Conservation (phyloP, 37 sponge, comb jelly and placozoan genomes). For the Haliclona indistincta region DNA sequence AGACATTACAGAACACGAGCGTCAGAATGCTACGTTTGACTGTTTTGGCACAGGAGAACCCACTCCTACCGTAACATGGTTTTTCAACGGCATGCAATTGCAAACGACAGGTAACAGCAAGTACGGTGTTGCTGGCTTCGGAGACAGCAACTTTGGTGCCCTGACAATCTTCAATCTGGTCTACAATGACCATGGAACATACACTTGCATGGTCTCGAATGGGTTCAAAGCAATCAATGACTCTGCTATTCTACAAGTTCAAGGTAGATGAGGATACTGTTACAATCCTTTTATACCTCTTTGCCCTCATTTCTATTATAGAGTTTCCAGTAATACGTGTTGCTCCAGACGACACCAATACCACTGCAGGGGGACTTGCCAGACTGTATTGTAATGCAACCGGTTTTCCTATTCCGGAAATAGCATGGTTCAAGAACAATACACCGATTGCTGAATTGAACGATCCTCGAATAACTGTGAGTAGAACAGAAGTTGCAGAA, state of each 20-base stretch:
- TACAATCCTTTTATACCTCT: neutral
- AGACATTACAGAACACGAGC: neutral
- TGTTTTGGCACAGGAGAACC: constrained; percentile 4
- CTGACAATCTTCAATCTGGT: neutral
- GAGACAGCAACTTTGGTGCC: neutral
- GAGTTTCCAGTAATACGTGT: neutral
- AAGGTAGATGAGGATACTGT: neutral
- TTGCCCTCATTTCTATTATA: neutral
- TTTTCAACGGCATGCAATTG: neutral
- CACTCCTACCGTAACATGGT: neutral
- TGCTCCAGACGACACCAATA: neutral
- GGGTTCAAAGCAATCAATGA: neutral
- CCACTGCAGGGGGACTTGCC: neutral
- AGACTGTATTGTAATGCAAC: neutral
- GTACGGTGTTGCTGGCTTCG: neutral
- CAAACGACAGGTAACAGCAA: neutral
- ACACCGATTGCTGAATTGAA: neutral
- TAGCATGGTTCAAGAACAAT: neutral
- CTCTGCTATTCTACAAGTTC: neutral
- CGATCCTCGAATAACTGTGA: neutral
- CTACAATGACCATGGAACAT: neutral
- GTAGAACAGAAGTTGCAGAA: neutral
- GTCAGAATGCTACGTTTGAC: neutral
- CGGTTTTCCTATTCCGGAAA: neutral
- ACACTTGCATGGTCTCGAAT: neutral